These are phyloP conservation scores for Periphyllus acericola DNA, from an alignment of 2,888 invertebrate genomes.

Conservation along the genomic window DNA sequence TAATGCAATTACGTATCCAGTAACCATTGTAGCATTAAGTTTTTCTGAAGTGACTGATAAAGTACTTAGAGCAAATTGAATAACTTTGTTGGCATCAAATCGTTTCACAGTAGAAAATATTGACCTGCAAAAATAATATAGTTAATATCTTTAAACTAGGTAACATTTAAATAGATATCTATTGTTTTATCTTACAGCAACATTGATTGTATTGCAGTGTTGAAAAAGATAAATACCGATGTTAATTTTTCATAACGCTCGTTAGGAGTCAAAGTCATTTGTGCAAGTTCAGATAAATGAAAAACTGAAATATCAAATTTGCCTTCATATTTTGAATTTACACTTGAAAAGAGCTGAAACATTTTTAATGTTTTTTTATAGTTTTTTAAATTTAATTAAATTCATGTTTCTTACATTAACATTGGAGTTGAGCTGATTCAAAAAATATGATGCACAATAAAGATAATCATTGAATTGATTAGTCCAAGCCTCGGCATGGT, in stretches of 20 bases:
- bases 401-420: constrained; percentile 48
- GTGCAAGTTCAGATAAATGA: constrained; percentile 37
- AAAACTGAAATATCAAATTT: constrained; percentile 48
- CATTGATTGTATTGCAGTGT: constrained; percentile 60
- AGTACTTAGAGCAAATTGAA: constrained; percentile 59
- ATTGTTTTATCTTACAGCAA: constrained; percentile 53
- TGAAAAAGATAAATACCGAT: constrained; percentile 48
- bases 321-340: constrained; percentile 32
- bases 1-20: constrained; percentile 62
- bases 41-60: constrained; percentile 61
- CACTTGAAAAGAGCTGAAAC: constrained; percentile 19
- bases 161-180: background rate
- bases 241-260: constrained; percentile 59
- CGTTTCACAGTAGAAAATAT: constrained; percentile 62
- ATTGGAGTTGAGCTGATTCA: constrained; percentile 54
- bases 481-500: constrained; percentile 61
- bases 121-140: constrained; percentile 54
- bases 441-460: constrained; percentile 56
- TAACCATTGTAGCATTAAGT: constrained; percentile 43
- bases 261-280: constrained; percentile 34
- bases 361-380: background rate
- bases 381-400: background rate
- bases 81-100: constrained; percentile 59
- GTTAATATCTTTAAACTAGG: constrained; percentile 4
- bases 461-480: constrained; percentile 55